Percentiles rank a stretch among this genome's conserved stretches.
These are phyloP conservation scores for Sarcophaga bullata DNA, from an alignment of 1,140 invertebrate species.

Conservation along the genomic window DNA sequence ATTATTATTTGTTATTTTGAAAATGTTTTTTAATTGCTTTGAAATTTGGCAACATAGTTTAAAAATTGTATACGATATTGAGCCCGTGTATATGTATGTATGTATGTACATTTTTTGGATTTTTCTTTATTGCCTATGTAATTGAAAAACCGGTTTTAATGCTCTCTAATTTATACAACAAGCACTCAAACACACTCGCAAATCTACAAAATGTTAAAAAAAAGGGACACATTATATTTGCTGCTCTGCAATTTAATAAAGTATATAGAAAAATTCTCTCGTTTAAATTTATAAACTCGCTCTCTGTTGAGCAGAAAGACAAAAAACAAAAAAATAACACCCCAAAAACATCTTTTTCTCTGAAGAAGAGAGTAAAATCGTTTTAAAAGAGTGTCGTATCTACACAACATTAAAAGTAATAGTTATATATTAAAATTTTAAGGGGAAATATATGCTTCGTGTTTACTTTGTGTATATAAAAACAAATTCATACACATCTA, in stretches of 20 bases:
- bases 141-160: conserved; percentile 38
- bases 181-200: neutral
- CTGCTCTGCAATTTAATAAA: neutral
- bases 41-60: conserved; percentile 32
- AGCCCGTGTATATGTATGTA: conserved; percentile 14
- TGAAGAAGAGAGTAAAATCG: neutral
- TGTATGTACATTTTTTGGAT: neutral
- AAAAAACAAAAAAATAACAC: neutral
- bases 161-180: neutral
- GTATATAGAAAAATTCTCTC: neutral
- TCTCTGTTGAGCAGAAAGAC: neutral
- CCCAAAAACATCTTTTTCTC: neutral
- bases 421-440: neutral
- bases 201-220: neutral
- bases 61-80: conserved; percentile 31
- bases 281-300: neutral
- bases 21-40: conserved; percentile 16
- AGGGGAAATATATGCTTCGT: neutral
- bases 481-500: neutral
- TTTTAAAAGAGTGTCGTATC: too few species aligned
- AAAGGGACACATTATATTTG: conserved; percentile 30
- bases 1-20: too few species aligned
- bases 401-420: too few species aligned
- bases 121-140: conserved; percentile 1
- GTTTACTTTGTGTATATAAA: neutral